phyloP scores from a whole-genome alignment of 2,113 vertebrate genomes.

The Nothocercus nigrocapillus region DNA sequence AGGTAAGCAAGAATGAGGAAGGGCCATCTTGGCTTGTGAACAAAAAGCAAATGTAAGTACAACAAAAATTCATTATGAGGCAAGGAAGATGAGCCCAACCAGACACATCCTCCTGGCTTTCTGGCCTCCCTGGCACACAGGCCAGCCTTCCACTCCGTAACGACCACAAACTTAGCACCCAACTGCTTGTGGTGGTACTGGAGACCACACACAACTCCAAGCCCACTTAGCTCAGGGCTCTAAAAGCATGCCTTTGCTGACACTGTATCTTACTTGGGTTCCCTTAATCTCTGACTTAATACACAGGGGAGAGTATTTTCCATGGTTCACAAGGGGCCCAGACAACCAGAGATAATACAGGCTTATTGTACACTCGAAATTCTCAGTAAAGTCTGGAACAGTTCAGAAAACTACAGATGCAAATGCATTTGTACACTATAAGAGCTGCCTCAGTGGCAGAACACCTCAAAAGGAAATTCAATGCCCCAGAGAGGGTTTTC shows the following conservation, averaged over 20 bases:
- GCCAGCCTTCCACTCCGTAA: not conserved
- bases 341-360: not conserved
- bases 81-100: not conserved
- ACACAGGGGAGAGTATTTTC: not conserved
- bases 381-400: not conserved
- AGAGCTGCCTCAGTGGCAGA: not conserved
- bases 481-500: not conserved
- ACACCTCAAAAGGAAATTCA: not conserved
- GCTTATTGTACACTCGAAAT: not conserved
- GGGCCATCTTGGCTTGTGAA: not conserved
- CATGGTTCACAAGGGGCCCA: not conserved
- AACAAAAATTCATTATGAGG: not conserved
- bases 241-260: conserved; percentile 48
- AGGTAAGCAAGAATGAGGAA: not conserved
- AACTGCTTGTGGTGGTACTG: not conserved
- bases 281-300: not conserved
- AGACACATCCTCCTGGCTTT: not conserved
- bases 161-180: rapidly evolving
- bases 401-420: not conserved
- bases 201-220: not conserved
- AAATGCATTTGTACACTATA: not conserved
- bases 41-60: not conserved
- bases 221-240: not conserved
- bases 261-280: not conserved
- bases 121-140: not conserved